Percentiles rank a stretch among this genome's conserved stretches.
These are phyloP conservation scores for Platygyra sinensis DNA, from an alignment of 64 coral and sea anemone genomes.

Conservation along the genomic window DNA sequence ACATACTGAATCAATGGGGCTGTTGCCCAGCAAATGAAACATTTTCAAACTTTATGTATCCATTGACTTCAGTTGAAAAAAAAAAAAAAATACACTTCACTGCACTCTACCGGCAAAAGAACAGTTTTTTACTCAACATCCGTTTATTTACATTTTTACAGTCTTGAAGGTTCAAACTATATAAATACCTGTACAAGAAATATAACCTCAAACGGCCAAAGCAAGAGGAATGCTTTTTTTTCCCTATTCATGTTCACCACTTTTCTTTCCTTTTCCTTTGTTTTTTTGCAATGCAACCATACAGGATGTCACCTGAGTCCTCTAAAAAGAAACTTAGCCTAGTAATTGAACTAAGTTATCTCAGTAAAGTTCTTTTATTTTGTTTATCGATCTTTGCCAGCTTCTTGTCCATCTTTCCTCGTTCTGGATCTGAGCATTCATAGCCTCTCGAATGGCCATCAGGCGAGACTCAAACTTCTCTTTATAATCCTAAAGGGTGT, in stretches of 20 bases:
- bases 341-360: neutral
- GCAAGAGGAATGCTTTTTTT: neutral
- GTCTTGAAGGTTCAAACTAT: neutral
- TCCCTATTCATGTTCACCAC: neutral
- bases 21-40: too few relatives aligned
- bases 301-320: neutral
- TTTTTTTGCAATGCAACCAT: neutral
- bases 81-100: neutral
- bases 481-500: constrained; percentile 31
- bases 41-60: too few relatives aligned
- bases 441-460: constrained; percentile 33
- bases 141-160: constrained; percentile 44
- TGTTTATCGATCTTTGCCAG: constrained; percentile 60
- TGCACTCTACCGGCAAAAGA: neutral
- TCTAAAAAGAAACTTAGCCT: neutral
- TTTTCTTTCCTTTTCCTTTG: neutral
- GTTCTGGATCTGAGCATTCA: constrained; percentile 42
- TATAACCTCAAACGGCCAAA: neutral
- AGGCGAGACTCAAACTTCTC: constrained; percentile 42
- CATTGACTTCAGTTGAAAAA: neutral
- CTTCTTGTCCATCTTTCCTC: constrained; percentile 59
- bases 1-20: too few relatives aligned
- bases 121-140: neutral
- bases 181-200: constrained; percentile 31
- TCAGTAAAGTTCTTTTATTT: constrained; percentile 65